Evolutionary conservation across 2,113 vertebrate species (phyloP), one percentile per base, ranked within the genome.

Genomic region (Dipodomys ordii): DNA sequence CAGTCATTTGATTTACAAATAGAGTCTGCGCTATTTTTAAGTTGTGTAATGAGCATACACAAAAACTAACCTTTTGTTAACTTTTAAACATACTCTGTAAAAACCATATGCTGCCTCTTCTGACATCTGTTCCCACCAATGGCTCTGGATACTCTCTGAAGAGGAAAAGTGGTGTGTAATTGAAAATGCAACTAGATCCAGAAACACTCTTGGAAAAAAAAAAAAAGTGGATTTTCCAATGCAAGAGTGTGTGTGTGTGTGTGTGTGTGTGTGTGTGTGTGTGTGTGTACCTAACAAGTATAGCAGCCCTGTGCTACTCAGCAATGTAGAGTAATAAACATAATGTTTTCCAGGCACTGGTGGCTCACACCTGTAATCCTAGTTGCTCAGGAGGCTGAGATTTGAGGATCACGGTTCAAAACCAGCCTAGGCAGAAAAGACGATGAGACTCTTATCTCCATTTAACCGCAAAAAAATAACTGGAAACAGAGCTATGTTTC

Each of bases 11-110:
- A 93, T 92, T 96, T 96, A 95, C 96, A 96, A 95, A 97, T 93
- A 96, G 73, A 97, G 82, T 76, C 74, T n/a, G 82, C 82, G 92
- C 82, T 96, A 96, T 96, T 97, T 97, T 96, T 96, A 97, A 94
- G 53, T 91, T 92, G 65, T 93, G 57, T 95, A 97, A 96, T 95
- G 83, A 96, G 93, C 94, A 96, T 68, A 95, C 93, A 95, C 93
- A 90, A 90, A 96, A 95, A 93, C 78, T 85, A 96, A 83, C 95
- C 96, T 96, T 95, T 82, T 89, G 90, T 96, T 96, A 92, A 92
- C 95, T 95, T 95, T 95, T 87, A 95, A 94, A 93, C 62, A 93
- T 27, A 87, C 88, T 96, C 92, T 92, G 28, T 90, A 92, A 96
- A 92, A 85, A 83, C 91, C 83, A 90, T 87, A 83, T 74, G 91